Evolutionary conservation across 2,113 vertebrate species (phyloP).

Genomic region (Ptychochromis oligacanthus): DNA sequence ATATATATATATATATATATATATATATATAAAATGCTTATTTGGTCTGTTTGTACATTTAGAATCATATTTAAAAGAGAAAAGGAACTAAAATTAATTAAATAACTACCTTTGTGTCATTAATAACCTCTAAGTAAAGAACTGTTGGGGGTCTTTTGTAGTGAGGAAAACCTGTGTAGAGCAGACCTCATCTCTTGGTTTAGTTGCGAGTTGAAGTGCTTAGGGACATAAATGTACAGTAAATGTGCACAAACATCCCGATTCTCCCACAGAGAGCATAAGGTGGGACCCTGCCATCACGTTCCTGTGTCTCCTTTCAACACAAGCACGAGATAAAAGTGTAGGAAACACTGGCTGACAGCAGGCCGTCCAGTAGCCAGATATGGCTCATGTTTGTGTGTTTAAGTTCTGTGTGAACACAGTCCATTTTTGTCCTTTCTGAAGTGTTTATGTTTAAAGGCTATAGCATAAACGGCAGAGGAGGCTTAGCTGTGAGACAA

Average conservation of each 20-base stretch:
- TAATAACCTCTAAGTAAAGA: too few species aligned
- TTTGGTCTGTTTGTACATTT: too few species aligned
- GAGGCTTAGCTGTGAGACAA: constrained; percentile 39
- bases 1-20: too few species aligned
- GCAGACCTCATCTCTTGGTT: neutral
- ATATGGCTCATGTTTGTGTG: constrained; percentile 47
- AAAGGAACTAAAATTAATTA: too few species aligned
- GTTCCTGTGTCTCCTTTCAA: neutral
- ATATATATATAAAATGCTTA: too few species aligned
- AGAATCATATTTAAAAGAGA: too few species aligned
- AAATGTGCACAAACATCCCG: neutral
- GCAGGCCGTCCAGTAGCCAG: constrained; percentile 25
- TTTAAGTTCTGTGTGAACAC: constrained; percentile 18
- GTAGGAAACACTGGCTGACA: constrained; percentile 24
- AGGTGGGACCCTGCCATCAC: neutral
- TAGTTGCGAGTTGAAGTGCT: neutral
- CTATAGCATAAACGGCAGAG: constrained; percentile 29
- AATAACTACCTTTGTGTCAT: too few species aligned
- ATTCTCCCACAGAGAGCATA: constrained; percentile 11
- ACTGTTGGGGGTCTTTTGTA: too few species aligned
- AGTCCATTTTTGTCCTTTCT: constrained; percentile 23
- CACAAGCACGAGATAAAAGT: constrained; percentile 17
- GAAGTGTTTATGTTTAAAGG: constrained; percentile 58
- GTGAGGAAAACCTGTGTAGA: neutral
- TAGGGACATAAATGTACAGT: neutral